phyloP scores from a whole-genome alignment of 1,140 invertebrate species.

The Sesamia nonagrioides region DNA sequence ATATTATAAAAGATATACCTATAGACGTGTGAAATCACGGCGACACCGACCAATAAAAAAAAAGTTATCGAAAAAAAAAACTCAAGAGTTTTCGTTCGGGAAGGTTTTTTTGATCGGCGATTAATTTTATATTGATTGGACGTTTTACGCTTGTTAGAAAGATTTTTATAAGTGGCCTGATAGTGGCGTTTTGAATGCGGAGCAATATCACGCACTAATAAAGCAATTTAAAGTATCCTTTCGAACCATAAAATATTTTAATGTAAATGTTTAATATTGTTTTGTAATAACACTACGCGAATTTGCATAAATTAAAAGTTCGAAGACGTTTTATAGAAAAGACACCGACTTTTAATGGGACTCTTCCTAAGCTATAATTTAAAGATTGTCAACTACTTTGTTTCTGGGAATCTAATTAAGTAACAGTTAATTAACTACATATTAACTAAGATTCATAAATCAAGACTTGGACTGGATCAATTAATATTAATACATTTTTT shows the following conservation, averaged over 20 bases:
- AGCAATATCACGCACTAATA: slow-evolving; percentile 38
- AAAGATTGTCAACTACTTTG: slow-evolving; percentile 5
- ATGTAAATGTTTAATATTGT: slow-evolving; percentile 33
- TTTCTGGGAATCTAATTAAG: neutral
- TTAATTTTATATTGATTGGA: slow-evolving; percentile 52
- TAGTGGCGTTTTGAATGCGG: slow-evolving; percentile 33
- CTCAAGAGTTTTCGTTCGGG: slow-evolving; percentile 19
- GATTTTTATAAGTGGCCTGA: slow-evolving; percentile 49
- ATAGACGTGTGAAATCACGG: slow-evolving; percentile 76
- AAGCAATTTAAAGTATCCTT: slow-evolving; percentile 45
- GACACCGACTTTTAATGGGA: neutral
- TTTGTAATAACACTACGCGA: slow-evolving; percentile 23
- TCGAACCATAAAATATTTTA: slow-evolving; percentile 41
- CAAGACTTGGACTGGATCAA: no score
- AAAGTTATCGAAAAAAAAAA: slow-evolving; percentile 41
- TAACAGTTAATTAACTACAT: neutral
- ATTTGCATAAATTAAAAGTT: slow-evolving; percentile 37
- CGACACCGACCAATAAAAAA: slow-evolving; percentile 63
- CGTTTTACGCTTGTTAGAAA: slow-evolving; percentile 51
- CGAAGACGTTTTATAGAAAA: neutral
- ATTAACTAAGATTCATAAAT: neutral
- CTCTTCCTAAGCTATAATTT: neutral
- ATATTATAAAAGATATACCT: slow-evolving; percentile 68
- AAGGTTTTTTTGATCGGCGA: slow-evolving; percentile 36
- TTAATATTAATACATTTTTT: no score